These are phyloP conservation scores for Papilio glaucus DNA, from an alignment of 1,140 invertebrate species.

Conservation along the genomic window DNA sequence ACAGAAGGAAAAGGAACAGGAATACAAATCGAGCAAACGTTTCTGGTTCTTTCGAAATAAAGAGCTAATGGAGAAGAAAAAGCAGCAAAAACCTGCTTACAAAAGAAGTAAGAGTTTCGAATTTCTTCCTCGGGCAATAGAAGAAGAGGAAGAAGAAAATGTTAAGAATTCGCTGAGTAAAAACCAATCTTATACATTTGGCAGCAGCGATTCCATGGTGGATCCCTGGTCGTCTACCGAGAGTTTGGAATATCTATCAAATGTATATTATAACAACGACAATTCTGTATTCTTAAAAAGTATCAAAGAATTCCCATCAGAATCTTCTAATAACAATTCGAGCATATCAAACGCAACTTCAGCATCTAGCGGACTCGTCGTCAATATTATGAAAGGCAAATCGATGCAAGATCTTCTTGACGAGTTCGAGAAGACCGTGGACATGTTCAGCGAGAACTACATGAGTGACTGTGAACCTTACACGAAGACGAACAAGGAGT, in stretches of 20 bases:
- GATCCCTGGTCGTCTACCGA: conserved; percentile 63
- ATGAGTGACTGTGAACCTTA: conserved; percentile 76
- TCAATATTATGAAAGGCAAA: conserved; percentile 64
- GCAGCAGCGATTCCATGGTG: conserved; percentile 63
- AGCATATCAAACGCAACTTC: conserved; percentile 59
- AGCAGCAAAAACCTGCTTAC: conserved; percentile 60
- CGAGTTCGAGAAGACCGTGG: conserved; percentile 72
- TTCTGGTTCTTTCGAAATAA: conserved; percentile 75
- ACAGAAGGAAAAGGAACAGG: conserved; percentile 51
- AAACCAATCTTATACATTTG: conserved; percentile 62
- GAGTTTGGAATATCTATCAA: conserved; percentile 63
- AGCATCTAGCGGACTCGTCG: conserved; percentile 56
- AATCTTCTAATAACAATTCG: conserved; percentile 62
- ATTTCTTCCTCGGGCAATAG: conserved; percentile 66
- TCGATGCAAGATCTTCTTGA: conserved; percentile 71
- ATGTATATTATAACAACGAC: conserved; percentile 68
- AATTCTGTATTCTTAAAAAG: conserved; percentile 69
- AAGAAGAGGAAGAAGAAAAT: conserved; percentile 54
- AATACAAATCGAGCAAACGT: conserved; percentile 63
- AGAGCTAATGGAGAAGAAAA: conserved; percentile 60
- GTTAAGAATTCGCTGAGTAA: conserved; percentile 48
- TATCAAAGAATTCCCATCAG: conserved; percentile 63
- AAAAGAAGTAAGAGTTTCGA: conserved; percentile 77
- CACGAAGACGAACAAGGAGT: conserved; percentile 54
- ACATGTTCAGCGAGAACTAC: conserved; percentile 76